Conservation (phyloP, 1,140 invertebrate species). For the Heliconius nattereri region DNA sequence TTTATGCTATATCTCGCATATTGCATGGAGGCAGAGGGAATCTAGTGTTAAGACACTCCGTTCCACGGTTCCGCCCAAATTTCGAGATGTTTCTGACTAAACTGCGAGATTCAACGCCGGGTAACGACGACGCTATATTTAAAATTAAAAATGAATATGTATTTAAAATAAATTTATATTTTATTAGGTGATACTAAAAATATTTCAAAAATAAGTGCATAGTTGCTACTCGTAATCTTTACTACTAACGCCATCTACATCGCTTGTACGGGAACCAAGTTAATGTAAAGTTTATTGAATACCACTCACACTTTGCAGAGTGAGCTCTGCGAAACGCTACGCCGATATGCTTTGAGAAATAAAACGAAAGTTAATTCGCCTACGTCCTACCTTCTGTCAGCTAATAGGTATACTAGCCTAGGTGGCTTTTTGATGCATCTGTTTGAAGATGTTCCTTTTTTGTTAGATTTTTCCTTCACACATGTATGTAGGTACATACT, state of each 20-base stretch:
- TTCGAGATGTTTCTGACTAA: too few relatives aligned
- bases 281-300: conserved; percentile 8
- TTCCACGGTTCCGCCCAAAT: too few relatives aligned
- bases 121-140: too few relatives aligned
- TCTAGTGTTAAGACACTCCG: too few relatives aligned
- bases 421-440: neutral
- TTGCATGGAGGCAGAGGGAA: too few relatives aligned
- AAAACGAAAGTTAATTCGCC: neutral
- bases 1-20: too few relatives aligned
- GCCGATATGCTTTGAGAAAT: neutral
- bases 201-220: neutral
- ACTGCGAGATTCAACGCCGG: too few relatives aligned
- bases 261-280: neutral
- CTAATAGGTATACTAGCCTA: neutral
- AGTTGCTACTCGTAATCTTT: neutral
- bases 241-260: neutral
- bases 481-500: too few relatives aligned
- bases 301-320: neutral
- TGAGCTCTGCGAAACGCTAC: neutral
- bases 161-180: neutral
- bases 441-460: too few relatives aligned
- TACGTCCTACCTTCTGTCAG: neutral
- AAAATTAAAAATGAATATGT: too few relatives aligned
- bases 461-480: too few relatives aligned
- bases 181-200: neutral